These are phyloP conservation scores for Ischnura elegans DNA, from an alignment of 2,888 invertebrate genomes.

Conservation along the genomic window DNA sequence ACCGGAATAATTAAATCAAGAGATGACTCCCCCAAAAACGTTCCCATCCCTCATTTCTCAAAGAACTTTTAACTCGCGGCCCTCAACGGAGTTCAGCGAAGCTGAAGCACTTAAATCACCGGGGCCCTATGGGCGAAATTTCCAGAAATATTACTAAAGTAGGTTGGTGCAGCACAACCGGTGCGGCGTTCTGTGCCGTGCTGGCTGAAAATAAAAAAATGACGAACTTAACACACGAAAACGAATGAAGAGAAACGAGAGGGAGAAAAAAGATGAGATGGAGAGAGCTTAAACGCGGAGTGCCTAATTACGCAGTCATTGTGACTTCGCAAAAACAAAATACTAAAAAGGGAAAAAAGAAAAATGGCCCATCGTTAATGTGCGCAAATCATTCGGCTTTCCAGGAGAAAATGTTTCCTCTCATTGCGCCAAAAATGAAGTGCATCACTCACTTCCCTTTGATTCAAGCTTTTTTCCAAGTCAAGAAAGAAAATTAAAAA, in stretches of 20 bases:
- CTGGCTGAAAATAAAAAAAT: not conserved
- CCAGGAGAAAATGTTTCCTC: not conserved
- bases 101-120: not conserved
- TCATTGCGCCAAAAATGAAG: not conserved
- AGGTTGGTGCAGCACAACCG: not conserved
- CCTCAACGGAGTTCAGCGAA: not conserved
- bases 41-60: not conserved
- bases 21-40: not conserved
- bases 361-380: not conserved
- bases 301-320: constrained; percentile 6
- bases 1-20: not conserved
- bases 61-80: not conserved
- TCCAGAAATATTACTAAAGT: not conserved
- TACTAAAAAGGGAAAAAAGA: not conserved
- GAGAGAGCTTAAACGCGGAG: not conserved
- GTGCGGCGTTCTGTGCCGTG: not conserved
- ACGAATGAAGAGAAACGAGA: not conserved
- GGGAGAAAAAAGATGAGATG: no score
- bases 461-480: not conserved
- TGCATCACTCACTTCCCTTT: not conserved
- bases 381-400: not conserved
- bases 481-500: constrained; percentile 12
- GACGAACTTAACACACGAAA: no score
- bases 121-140: not conserved
- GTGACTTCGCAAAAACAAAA: not conserved